These are phyloP conservation scores for Callipepla squamata DNA, from an alignment of 2,113 vertebrate species.

Conservation along the genomic window DNA sequence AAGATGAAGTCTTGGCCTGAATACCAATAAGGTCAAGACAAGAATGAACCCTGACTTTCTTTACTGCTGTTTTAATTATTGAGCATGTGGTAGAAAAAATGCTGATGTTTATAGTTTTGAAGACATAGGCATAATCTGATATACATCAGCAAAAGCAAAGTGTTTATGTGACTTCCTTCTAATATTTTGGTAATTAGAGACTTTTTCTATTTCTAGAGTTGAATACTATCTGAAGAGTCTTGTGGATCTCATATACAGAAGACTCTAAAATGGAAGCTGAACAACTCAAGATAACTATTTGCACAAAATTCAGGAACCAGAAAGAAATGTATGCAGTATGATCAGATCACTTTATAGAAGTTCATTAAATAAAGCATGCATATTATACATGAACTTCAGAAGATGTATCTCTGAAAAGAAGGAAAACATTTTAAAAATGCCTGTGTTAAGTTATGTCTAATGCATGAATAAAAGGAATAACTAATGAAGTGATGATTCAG, in stretches of 20 bases:
- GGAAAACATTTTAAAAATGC: neutral
- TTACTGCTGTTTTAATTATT: neutral
- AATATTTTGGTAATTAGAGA: neutral
- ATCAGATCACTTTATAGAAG: neutral
- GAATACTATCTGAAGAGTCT: neutral
- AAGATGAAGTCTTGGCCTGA: accelerated
- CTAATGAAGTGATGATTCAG: conserved; percentile 23
- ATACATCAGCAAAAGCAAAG: neutral
- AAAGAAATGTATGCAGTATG: neutral
- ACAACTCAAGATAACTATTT: neutral
- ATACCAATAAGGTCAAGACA: neutral
- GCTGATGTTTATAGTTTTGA: neutral
- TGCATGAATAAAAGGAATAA: neutral
- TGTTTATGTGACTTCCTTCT: neutral
- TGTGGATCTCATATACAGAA: neutral
- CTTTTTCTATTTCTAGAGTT: neutral
- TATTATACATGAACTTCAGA: neutral
- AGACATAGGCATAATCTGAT: neutral
- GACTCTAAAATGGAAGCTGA: neutral
- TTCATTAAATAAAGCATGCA: neutral
- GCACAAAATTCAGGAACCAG: neutral
- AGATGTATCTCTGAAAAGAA: neutral
- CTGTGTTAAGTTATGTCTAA: neutral
- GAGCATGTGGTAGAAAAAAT: neutral
- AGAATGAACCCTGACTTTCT: neutral